Conservation (phyloP, 2,113 vertebrate species). For the Arizona elegans region DNA sequence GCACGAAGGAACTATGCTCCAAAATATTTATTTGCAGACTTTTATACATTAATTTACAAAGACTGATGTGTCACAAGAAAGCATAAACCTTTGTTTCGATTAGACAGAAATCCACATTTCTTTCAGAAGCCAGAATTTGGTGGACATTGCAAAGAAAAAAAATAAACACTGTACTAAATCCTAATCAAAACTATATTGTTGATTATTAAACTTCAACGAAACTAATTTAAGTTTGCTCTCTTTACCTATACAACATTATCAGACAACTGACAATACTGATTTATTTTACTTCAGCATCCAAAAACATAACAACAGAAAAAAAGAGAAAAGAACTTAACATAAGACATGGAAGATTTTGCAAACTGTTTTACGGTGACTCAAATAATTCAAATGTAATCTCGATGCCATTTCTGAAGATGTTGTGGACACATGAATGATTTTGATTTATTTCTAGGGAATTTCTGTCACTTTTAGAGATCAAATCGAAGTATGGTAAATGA, state of each 20-base stretch:
- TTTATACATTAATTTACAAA: slow-evolving; percentile 37
- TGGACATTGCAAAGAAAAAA: slow-evolving; percentile 14
- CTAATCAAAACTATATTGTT: slow-evolving; percentile 9
- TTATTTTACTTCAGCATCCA: background rate
- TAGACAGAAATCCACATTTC: slow-evolving; percentile 27
- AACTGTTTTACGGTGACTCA: background rate
- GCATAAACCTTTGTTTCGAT: slow-evolving; percentile 9
- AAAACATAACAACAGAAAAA: background rate
- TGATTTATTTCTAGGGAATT: background rate
- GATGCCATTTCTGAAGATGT: background rate
- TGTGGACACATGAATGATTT: background rate
- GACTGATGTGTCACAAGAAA: background rate
- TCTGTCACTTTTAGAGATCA: background rate
- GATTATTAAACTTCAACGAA: background rate
- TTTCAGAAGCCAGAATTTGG: slow-evolving; percentile 32
- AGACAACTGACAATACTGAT: background rate
- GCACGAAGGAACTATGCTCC: slow-evolving; percentile 23
- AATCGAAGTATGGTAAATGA: background rate
- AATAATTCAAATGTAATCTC: background rate
- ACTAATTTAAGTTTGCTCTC: background rate
- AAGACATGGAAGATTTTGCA: background rate
- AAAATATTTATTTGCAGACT: slow-evolving; percentile 17
- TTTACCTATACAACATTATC: slow-evolving; percentile 1
- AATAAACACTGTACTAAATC: background rate
- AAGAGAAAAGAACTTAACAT: background rate